Evolutionary conservation across 2,797 vertebrate species (phyloP).

Genomic region (Enteromius trimaculatus): DNA sequence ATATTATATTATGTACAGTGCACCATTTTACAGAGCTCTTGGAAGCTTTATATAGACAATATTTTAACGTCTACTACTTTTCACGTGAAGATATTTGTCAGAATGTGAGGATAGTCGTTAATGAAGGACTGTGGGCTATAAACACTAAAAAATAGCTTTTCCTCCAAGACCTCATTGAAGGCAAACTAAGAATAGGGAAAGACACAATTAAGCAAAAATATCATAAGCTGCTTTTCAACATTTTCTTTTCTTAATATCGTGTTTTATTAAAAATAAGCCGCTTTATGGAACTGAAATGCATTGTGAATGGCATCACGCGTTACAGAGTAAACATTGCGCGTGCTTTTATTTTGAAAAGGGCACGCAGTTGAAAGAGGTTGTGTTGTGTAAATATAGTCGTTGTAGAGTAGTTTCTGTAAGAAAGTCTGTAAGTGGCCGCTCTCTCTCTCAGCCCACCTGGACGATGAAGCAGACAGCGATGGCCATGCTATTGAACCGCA

Average conservation of each 20-base stretch:
- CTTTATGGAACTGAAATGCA: not conserved
- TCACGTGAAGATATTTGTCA: not conserved
- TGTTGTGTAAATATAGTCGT: conserved; percentile 25
- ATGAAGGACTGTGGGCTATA: not conserved
- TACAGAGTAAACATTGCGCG: not conserved
- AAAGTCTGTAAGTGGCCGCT: conserved; percentile 25
- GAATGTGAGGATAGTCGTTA: not conserved
- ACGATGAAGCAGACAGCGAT: conserved; percentile 57
- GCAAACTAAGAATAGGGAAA: not conserved
- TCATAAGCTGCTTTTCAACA: not conserved
- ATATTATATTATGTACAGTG: not conserved
- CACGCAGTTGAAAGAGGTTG: not conserved
- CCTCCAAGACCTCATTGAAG: not conserved
- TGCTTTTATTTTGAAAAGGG: not conserved
- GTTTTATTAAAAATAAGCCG: not conserved
- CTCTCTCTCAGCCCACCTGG: conserved; percentile 51
- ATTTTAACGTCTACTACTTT: not conserved
- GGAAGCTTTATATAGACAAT: not conserved
- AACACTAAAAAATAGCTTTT: not conserved
- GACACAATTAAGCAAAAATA: not conserved
- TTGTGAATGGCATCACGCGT: not conserved
- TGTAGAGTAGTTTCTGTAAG: conserved; percentile 16
- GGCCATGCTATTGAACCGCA: conserved; percentile 81
- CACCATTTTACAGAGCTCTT: not conserved
- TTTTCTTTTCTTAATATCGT: not conserved